These are phyloP conservation scores for Drosophila nigromelanica DNA, from an alignment of 1,140 invertebrate genomes.

Conservation along the genomic window DNA sequence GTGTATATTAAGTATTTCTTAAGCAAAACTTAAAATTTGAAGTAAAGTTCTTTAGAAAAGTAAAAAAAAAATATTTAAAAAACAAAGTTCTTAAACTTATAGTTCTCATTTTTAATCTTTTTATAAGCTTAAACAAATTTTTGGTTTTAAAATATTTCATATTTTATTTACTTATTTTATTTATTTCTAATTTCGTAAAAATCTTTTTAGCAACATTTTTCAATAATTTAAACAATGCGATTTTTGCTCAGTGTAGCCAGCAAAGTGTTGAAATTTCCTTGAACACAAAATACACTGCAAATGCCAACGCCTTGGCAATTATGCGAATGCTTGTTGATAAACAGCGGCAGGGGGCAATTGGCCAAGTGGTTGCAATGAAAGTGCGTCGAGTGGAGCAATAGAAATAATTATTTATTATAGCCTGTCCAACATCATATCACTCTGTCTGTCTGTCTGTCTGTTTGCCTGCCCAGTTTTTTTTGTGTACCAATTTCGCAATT, in stretches of 20 bases:
- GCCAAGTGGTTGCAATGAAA: conserved; percentile 13
- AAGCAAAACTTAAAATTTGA: too few species aligned
- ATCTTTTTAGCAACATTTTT: too few species aligned
- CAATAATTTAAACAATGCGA: neutral
- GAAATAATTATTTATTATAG: conserved; percentile 71
- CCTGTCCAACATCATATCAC: conserved; percentile 24
- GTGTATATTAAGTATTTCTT: too few species aligned
- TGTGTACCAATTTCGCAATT: conserved; percentile 53
- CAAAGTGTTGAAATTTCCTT: conserved; percentile 47
- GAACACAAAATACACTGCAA: conserved; percentile 35
- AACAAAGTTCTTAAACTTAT: too few species aligned
- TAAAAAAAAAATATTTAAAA: too few species aligned
- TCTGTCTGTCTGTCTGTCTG: neutral
- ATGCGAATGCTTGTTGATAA: conserved; percentile 30
- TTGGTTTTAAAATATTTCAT: too few species aligned
- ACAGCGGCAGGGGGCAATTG: neutral
- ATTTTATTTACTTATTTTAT: too few species aligned
- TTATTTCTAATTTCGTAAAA: too few species aligned
- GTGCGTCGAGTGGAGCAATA: conserved; percentile 35
- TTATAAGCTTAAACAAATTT: too few species aligned
- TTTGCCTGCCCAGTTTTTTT: neutral
- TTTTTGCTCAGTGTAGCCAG: conserved; percentile 14
- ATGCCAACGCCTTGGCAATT: conserved; percentile 47
- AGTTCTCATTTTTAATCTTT: too few species aligned
- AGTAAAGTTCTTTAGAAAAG: too few species aligned